Evolutionary conservation across 2,888 invertebrate genomes (phyloP).

Genomic region (Tetranychus truncatus): DNA sequence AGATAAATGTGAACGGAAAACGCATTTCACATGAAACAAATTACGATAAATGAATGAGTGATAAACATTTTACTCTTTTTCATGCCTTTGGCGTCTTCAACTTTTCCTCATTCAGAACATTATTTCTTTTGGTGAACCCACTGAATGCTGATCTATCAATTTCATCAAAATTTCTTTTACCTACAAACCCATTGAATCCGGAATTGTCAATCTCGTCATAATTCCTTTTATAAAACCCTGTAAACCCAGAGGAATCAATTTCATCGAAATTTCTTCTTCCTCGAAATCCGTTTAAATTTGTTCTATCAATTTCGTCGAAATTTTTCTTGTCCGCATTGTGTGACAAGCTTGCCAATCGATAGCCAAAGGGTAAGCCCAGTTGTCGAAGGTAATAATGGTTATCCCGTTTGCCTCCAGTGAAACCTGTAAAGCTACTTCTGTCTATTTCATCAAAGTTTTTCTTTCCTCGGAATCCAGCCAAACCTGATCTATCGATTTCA

Average conservation of each 20-base stretch:
- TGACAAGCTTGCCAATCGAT: background rate
- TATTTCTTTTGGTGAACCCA: constrained; percentile 5
- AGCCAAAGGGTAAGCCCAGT: background rate
- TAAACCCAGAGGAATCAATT: constrained; percentile 6
- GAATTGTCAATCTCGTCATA: constrained; percentile 8
- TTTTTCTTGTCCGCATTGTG: background rate
- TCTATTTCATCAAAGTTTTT: constrained; percentile 12
- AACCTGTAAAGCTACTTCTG: background rate
- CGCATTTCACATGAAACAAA: too few relatives aligned
- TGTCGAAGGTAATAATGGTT: background rate
- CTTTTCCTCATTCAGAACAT: background rate
- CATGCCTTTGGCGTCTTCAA: too few relatives aligned
- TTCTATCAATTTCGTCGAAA: constrained; percentile 10
- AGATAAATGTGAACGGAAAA: too few relatives aligned
- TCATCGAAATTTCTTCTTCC: constrained; percentile 11
- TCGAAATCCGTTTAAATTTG: background rate
- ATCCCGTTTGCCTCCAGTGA: background rate
- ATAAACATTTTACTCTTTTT: too few relatives aligned
- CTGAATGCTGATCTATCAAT: constrained; percentile 7
- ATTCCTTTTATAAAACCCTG: background rate
- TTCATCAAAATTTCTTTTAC: constrained; percentile 7
- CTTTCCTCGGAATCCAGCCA: constrained; percentile 6
- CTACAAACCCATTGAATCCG: background rate
- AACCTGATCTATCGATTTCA: constrained; percentile 7
- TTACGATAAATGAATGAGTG: too few relatives aligned